phyloP scores from a whole-genome alignment of 2,797 vertebrate species.

The Psittacula derbiana region DNA sequence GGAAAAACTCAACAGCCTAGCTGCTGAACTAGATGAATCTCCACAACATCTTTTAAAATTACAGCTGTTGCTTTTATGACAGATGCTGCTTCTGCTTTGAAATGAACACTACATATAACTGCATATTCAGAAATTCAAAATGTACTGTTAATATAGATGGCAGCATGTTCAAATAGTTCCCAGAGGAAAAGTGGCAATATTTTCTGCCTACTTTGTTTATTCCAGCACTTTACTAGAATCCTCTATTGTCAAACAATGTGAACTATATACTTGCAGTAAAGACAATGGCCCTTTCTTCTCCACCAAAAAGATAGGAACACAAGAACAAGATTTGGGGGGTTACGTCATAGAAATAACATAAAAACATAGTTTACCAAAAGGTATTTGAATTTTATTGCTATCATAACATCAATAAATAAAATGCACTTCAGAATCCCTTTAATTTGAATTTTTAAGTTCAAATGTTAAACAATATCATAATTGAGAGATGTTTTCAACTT shows the following conservation, averaged over 20 bases:
- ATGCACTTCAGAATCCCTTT: neutral
- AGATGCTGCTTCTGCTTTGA: neutral
- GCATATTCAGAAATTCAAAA: neutral
- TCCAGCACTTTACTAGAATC: neutral
- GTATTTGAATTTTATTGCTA: neutral
- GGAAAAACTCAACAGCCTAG: neutral
- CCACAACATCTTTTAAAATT: neutral
- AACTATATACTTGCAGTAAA: neutral
- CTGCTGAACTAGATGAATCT: neutral
- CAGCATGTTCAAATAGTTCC: neutral
- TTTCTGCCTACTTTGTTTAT: neutral
- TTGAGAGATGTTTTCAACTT: neutral
- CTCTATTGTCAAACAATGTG: neutral
- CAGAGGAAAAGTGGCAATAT: neutral
- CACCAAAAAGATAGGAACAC: neutral
- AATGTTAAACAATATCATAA: neutral
- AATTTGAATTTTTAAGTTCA: neutral
- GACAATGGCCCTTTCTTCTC: neutral
- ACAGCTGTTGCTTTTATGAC: neutral
- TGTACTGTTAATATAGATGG: neutral
- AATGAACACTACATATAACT: neutral
- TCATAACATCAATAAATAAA: neutral
- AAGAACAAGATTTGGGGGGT: neutral
- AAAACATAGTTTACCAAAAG: neutral
- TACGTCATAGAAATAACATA: neutral